Conservation (phyloP, 2,888 invertebrate genomes). For the Mythimna lalbum region DNA sequence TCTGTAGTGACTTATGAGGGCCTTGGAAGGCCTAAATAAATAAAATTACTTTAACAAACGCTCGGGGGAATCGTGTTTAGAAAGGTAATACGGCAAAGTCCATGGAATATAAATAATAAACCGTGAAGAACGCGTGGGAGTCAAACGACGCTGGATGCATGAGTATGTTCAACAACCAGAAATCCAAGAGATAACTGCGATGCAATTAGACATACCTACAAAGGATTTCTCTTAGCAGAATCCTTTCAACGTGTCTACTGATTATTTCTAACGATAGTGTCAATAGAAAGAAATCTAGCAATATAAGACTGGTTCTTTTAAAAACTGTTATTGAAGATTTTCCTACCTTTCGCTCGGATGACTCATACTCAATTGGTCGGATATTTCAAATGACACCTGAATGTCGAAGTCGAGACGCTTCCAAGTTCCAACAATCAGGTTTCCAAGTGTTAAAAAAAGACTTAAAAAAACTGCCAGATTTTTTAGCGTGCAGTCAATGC, state of each 20-base stretch:
- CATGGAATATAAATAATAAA: constrained; percentile 16
- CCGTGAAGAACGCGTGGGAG: neutral
- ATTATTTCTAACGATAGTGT: constrained; percentile 4
- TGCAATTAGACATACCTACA: neutral
- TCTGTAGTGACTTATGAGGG: constrained; percentile 36
- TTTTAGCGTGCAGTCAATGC: constrained; percentile 3
- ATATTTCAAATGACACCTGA: constrained; percentile 46
- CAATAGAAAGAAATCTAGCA: neutral
- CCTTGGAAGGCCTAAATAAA: constrained; percentile 7
- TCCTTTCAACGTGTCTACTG: neutral
- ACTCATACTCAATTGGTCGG: constrained; percentile 21
- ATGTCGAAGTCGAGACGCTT: constrained; percentile 32
- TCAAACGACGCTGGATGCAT: neutral
- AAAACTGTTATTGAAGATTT: constrained; percentile 24
- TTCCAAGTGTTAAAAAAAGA: constrained; percentile 16
- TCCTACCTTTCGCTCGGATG: constrained; percentile 30
- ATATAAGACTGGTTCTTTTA: neutral
- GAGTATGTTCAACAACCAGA: too few relatives aligned
- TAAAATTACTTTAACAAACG: neutral
- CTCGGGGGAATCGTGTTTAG: neutral
- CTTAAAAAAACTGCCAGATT: constrained; percentile 14
- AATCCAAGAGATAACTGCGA: neutral
- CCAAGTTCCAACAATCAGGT: constrained; percentile 29
- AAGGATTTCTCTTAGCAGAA: neutral
- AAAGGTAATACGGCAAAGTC: neutral